phyloP scores from a whole-genome alignment of 2,797 vertebrate species.

The Florisuga fusca region DNA sequence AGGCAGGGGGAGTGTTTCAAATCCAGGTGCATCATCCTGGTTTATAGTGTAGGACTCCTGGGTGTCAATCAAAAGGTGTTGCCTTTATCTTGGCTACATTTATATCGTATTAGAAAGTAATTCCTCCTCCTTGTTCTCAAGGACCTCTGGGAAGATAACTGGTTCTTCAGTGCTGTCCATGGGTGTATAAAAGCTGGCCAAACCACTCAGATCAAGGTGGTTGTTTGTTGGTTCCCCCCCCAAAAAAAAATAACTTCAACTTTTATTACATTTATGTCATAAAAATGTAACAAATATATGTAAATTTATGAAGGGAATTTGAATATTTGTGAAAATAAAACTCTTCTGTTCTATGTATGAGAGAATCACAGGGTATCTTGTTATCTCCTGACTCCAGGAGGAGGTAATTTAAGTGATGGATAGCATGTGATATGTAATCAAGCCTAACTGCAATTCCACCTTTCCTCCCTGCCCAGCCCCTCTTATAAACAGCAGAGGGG shows the following conservation, averaged over 20 bases:
- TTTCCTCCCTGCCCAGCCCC: not conserved
- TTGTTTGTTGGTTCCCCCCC: accelerated
- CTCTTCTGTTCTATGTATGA: not conserved
- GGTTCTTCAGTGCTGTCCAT: not conserved
- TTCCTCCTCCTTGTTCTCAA: not conserved
- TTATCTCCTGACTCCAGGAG: not conserved
- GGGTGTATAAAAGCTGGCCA: not conserved
- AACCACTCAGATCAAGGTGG: not conserved
- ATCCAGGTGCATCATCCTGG: not conserved
- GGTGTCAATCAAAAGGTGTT: not conserved
- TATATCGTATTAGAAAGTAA: accelerated
- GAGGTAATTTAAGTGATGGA: not conserved
- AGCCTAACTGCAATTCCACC: not conserved
- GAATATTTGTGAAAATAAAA: not conserved
- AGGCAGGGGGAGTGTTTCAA: not conserved
- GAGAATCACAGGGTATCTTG: not conserved
- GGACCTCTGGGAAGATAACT: not conserved
- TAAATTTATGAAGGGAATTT: not conserved
- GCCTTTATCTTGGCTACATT: not conserved
- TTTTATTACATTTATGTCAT: not conserved
- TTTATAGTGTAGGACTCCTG: not conserved
- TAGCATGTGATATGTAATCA: not conserved
- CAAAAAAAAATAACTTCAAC: not conserved
- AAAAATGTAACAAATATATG: not conserved
- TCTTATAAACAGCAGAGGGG: not conserved